Percentiles rank a stretch among this genome's conserved stretches.
These are phyloP conservation scores for Lamprotornis superbus DNA, from an alignment of 2,113 vertebrate genomes.

Conservation along the genomic window DNA sequence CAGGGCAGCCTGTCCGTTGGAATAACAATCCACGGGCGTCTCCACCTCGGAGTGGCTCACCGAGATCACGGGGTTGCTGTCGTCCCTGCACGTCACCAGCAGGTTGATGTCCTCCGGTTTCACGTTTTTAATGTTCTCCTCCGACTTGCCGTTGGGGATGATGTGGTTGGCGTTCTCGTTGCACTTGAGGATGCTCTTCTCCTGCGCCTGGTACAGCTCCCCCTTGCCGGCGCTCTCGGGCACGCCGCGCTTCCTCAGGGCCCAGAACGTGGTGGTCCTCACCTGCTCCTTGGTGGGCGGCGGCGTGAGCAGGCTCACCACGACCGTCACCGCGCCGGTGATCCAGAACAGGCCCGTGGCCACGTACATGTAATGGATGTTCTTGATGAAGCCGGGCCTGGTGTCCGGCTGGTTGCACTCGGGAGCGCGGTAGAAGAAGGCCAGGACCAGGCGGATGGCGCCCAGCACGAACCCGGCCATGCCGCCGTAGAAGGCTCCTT, in stretches of 20 bases:
- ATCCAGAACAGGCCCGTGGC: slow-evolving; percentile 92
- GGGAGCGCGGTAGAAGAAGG: slow-evolving; percentile 90
- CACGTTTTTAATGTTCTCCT: slow-evolving; percentile 81
- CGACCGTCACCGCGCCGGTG: slow-evolving; percentile 84
- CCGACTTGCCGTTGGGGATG: slow-evolving; percentile 81
- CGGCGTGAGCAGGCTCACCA: slow-evolving; percentile 89
- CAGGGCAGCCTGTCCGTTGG: slow-evolving; percentile 77
- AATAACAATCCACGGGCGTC: slow-evolving; percentile 82
- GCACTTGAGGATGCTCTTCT: slow-evolving; percentile 72
- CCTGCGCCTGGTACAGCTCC: slow-evolving; percentile 77
- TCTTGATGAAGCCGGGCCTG: slow-evolving; percentile 85
- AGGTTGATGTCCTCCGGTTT: slow-evolving; percentile 84
- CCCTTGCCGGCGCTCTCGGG: slow-evolving; percentile 54
- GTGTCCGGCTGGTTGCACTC: slow-evolving; percentile 89
- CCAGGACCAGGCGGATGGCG: slow-evolving; percentile 81
- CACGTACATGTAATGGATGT: slow-evolving; percentile 95
- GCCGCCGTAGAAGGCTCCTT: slow-evolving; percentile 92
- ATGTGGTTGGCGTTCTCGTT: slow-evolving; percentile 75
- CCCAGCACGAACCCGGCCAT: slow-evolving; percentile 91
- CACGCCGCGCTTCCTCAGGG: slow-evolving; percentile 67
- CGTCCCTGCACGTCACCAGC: slow-evolving; percentile 79
- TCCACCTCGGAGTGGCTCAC: slow-evolving; percentile 82
- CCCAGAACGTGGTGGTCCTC: slow-evolving; percentile 90
- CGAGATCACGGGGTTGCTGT: slow-evolving; percentile 78
- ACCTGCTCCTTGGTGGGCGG: slow-evolving; percentile 86